Percentiles rank a stretch among this genome's conserved stretches.
Evolutionary conservation across 1,140 invertebrate genomes (phyloP).

Genomic region (Cepaea nemoralis): DNA sequence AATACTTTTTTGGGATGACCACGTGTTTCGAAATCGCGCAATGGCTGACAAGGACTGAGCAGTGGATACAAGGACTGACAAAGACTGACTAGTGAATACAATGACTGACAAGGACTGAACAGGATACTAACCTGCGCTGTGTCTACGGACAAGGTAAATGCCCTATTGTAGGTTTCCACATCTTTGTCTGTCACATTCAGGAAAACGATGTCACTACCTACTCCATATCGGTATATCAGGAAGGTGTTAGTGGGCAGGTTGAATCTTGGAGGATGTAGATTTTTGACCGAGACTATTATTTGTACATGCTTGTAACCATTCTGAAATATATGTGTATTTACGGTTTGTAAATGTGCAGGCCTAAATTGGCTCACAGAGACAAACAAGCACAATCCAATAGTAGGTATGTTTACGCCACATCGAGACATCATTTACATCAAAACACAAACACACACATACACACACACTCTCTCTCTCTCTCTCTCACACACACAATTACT

Average conservation of each 20-base stretch:
- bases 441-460: no score
- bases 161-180: constrained; percentile 44
- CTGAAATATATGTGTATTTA: neutral
- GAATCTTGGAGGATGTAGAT: constrained; percentile 48
- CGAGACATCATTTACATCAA: no score
- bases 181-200: constrained; percentile 44
- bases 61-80: no score
- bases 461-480: no score
- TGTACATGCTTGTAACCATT: constrained; percentile 39
- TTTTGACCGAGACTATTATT: constrained; percentile 45
- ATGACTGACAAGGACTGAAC: no score
- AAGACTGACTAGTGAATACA: no score
- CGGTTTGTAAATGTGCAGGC: neutral
- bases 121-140: neutral
- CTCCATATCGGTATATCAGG: constrained; percentile 37
- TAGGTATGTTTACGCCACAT: no score
- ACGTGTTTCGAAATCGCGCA: no score
- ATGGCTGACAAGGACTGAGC: no score
- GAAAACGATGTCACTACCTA: constrained; percentile 32
- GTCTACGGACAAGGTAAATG: constrained; percentile 9
- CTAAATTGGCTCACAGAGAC: neutral
- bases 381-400: no score
- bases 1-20: no score
- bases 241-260: constrained; percentile 35
- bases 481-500: no score